Evolutionary conservation across 2,888 invertebrate species (phyloP), one percentile per base, ranked within the genome.

Genomic region (Harmothoe impar): DNA sequence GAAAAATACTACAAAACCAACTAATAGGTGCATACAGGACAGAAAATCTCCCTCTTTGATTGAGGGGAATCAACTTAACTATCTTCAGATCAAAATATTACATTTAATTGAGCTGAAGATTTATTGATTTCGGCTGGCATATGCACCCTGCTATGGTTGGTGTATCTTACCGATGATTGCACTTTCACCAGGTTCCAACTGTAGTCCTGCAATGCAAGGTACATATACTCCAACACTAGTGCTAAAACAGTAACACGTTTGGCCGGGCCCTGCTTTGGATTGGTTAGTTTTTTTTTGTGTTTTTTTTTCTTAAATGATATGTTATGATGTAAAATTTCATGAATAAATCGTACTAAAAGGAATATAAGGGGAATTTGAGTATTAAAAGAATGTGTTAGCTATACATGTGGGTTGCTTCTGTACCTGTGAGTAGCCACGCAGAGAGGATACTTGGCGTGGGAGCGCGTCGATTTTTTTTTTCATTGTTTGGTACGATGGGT

Each of bases 171-270:
- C 81, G 31, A 81, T 81, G 20, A 81, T 43, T 81, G 7, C 43
- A 81, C n/a, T 81, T 43, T 35, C 35, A 81, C 81, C 81, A 43
- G 31, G 33, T 23, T 15, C 81, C 15, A 77, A 25, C 25, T 77
- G n/a, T 77, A 25, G 29, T 3, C 25, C 77, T 77, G 77, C 7
- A 77, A 77, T 77, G 77, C 77, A 77, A 77, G 77, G 20, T 17
- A 77, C 77, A 77, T 62, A 15, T 77, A 77, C 77, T 77, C 77
- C 77, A 77, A 77, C 77, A 77, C 77, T 5, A n/a, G 25, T 31
- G 20, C 62, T 62, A 62, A 5, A 62, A 62, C 62, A 12, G 62
- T 62, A 20, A 62, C 20, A 62, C 62, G 62, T 62, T 43, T 20
- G 20, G 62, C 62, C 15, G 62, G n/a, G n/a, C 62, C 20, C 62